A percentile compares a stretch with the other conserved stretches of the same genome.
These are phyloP conservation scores for Cephus runcator DNA, from an alignment of 2,888 invertebrate species.

Conservation along the genomic window DNA sequence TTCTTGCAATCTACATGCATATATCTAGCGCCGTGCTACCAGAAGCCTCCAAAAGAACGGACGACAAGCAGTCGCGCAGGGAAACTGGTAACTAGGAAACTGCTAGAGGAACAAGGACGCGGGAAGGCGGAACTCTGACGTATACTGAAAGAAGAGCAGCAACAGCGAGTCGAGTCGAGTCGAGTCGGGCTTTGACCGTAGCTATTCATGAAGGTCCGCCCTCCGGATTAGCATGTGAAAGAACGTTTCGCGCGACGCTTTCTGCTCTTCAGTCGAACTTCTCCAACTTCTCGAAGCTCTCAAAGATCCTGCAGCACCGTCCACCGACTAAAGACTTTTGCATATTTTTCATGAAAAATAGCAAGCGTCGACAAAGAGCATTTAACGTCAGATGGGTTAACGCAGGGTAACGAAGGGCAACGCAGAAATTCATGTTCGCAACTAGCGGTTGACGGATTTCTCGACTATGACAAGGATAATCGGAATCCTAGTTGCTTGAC, in stretches of 20 bases:
- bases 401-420: no score
- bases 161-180: neutral
- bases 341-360: neutral
- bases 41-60: neutral
- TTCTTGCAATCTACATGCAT: neutral
- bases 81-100: slow-evolving; percentile 1
- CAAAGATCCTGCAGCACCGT: neutral
- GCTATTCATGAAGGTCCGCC: slow-evolving; percentile 60
- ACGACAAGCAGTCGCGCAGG: neutral
- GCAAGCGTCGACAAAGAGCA: slow-evolving; percentile 7
- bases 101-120: slow-evolving; percentile 15
- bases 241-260: slow-evolving; percentile 59
- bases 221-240: slow-evolving; percentile 63
- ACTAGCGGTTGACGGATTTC: no score
- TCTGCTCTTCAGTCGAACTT: slow-evolving; percentile 34
- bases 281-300: slow-evolving; percentile 11
- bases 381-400: no score
- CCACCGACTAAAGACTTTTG: neutral
- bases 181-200: slow-evolving; percentile 57
- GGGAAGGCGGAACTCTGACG: slow-evolving; percentile 6
- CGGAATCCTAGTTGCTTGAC: no score
- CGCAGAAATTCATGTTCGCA: no score
- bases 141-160: neutral
- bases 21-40: neutral
- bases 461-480: no score